Percentiles rank a stretch among this genome's conserved stretches.
Evolutionary conservation across 2,888 invertebrate species (phyloP).

Genomic region (Strigamia transsilvanica): DNA sequence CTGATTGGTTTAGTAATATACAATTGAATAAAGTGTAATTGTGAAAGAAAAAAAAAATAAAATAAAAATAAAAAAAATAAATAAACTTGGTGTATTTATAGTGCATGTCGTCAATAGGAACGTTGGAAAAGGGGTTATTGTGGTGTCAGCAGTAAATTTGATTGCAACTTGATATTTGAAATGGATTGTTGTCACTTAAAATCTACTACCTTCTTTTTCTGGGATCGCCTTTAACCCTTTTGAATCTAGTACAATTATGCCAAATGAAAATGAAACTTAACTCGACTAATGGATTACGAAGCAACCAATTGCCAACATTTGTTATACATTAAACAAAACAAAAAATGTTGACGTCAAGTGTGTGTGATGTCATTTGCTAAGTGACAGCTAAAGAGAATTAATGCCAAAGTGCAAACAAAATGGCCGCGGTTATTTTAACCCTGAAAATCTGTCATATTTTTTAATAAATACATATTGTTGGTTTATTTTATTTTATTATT

Average conservation of each 20-base stretch:
- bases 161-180: constrained; percentile 44
- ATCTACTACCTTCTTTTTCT: not conserved
- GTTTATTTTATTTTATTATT: not conserved
- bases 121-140: constrained; percentile 6
- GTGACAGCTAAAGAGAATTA: constrained; percentile 49
- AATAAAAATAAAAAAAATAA: too few species aligned
- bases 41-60: not conserved
- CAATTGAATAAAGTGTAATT: constrained; percentile 18
- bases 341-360: not conserved
- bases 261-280: constrained; percentile 48
- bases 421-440: not conserved
- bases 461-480: not conserved
- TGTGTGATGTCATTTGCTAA: constrained; percentile 47
- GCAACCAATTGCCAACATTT: constrained; percentile 44
- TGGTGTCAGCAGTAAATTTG: constrained; percentile 12
- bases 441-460: not conserved
- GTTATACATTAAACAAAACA: constrained; percentile 3
- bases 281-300: constrained; percentile 48
- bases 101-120: not conserved
- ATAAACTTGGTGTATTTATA: not conserved
- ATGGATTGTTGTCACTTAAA: constrained; percentile 47
- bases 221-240: constrained; percentile 43
- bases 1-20: too few species aligned
- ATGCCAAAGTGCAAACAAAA: constrained; percentile 39
- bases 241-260: constrained; percentile 45